Base-by-base conservation (phyloP, 2,113 vertebrate genomes). In the Chaetops frenatus region DNA sequence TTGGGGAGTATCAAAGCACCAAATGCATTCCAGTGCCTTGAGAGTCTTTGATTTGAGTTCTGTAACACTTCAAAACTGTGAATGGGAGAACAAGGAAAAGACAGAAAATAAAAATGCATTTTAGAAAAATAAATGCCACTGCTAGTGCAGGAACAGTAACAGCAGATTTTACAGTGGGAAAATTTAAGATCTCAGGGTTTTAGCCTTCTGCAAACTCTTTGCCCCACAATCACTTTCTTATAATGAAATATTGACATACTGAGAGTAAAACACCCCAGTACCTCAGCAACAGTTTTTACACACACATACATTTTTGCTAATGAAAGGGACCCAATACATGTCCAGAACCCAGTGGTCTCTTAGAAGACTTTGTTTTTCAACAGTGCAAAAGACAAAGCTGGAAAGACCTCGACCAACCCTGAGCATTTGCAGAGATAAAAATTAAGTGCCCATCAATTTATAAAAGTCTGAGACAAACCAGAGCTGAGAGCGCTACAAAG, bases 401-500 rank as follows among this genome's bases (percentile, higher is more conserved):
- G 51, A 72, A 78, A 66, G 66, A 74, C 18, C 66, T 93, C 53
- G 57, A 27, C 42, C 28, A 88, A n/a, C 28, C 29, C 83, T 86
- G 80, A 92, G 78, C 84, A 91, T 70, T 53, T 1, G 2, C 90
- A 94, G 94, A 86, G 96, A 81, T 27, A 87, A 96, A 89, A 95
- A 89, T 62, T 33, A 89, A 95, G 86, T 60, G 74, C 60, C 86
- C 83, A 91, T 91, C 86, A 90, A 86, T 83, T 54, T 90, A 86
- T 38, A 60, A 36, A 74, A 78, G 66, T 15, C 70, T 95, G 94
- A 97, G 83, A 64, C 70, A 95, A 96, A 86, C 10, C 90, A 97
- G 96, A 70, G 57, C 87, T n/a, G 45, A 78, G 66, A 87, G 76
- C 60, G 73, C 81, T 56, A 62, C 92, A 95, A 79, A 95, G 79